Evolutionary conservation across 2,113 vertebrate species (phyloP), one percentile per base, ranked within the genome.

Genomic region (Trematocara nigrifrons): DNA sequence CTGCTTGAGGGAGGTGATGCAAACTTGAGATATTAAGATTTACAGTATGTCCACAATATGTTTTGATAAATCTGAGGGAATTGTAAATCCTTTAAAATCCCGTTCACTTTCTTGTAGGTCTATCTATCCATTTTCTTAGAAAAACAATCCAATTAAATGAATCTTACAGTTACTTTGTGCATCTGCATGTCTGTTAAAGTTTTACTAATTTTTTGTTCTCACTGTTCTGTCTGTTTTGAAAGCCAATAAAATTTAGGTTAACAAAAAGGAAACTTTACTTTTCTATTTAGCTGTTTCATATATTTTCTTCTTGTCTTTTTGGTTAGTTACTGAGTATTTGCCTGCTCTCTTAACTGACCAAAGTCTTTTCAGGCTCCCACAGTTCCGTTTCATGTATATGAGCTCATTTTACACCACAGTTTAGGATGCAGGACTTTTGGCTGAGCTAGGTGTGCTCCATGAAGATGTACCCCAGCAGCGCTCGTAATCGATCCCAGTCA

Each of bases 401-500:
- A 86, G 80, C 69, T 93, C 79, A 79, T 79, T 83, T 91, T 89
- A 89, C 31, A 76, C 35, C 64, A 57, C 83, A 79, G 64, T 82
- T 90, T 83, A 86, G 85, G 74, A 86, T 86, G 79, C 29, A 69
- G 66, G 69, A 56, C 80, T 59, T 86, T 87, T 86, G 82, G 88
- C 90, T 74, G 29, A 64, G 71, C 18, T 13, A 80, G 80, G 88
- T 93, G 85, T 83, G 77, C 81, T 89, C 89, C 80, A 83, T 85
- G 77, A 89, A 84, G 81, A 90, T 90, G 77, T 56, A 89, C 89
- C 82, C 51, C 5, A 42, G 76, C 52, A 80, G 82, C 80, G 87
- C 84, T 94, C 86, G 91, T 94, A 95, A 92, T 91, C 84, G 90
- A 94, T 93, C 93, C 90, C 81, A 64, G 80, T 74, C 42, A 74